phyloP scores from a whole-genome alignment of 2,113 vertebrate species.

The Sitta europaea region DNA sequence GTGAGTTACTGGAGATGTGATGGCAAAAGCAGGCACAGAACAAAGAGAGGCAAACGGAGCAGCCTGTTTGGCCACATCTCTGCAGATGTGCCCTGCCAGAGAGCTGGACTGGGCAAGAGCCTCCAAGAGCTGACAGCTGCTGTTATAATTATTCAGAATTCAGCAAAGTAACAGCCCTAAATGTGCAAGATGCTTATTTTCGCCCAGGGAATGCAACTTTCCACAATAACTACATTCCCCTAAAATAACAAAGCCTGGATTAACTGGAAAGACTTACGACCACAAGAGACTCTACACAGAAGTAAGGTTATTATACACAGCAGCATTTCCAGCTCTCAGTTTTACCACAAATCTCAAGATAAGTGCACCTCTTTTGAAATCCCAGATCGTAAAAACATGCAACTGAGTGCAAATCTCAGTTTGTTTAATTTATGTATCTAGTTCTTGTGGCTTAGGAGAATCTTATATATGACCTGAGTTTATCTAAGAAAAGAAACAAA shows the following conservation, averaged over 20 bases:
- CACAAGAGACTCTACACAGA: conserved; percentile 19
- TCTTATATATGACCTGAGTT: neutral
- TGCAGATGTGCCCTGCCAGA: neutral
- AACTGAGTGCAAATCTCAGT: neutral
- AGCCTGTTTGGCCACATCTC: neutral
- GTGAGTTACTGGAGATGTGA: neutral
- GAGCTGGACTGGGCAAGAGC: neutral
- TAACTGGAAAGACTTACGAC: neutral
- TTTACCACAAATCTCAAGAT: conserved; percentile 37
- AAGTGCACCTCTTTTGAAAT: conserved; percentile 38
- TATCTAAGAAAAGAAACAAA: conserved; percentile 34
- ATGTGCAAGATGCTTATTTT: neutral
- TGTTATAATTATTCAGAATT: neutral
- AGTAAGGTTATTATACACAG: neutral
- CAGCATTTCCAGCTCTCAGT: neutral
- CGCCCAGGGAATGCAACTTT: neutral
- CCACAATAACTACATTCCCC: neutral
- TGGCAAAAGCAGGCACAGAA: neutral
- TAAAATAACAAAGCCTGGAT: conserved; percentile 21
- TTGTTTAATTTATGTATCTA: conserved; percentile 23
- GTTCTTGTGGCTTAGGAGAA: conserved; percentile 4
- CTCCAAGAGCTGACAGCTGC: neutral
- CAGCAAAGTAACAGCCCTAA: neutral
- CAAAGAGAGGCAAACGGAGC: neutral
- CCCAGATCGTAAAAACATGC: conserved; percentile 4